These are phyloP conservation scores for Muntiacus muntjak DNA, from an alignment of 2,113 vertebrate genomes.

Conservation along the genomic window DNA sequence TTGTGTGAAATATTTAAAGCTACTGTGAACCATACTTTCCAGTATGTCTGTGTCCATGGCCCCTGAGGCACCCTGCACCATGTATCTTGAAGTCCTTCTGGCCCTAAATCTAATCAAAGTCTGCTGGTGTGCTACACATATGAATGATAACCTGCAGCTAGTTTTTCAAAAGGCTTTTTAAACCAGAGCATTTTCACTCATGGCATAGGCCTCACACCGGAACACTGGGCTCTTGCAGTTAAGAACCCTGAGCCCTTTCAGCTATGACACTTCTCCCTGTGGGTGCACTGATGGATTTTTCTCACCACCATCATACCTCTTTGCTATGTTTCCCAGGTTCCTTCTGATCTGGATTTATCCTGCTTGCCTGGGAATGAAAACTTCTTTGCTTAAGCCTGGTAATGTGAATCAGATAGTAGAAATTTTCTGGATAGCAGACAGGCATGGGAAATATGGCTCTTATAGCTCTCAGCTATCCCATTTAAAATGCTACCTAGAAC, in stretches of 20 bases:
- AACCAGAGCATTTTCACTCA: background rate
- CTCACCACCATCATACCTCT: background rate
- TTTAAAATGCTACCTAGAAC: background rate
- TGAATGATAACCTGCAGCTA: background rate
- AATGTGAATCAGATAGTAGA: background rate
- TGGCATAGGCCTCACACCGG: too few species aligned
- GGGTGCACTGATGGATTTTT: background rate
- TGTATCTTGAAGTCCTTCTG: background rate
- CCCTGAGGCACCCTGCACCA: background rate
- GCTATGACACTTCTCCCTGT: too few species aligned
- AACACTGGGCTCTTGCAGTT: background rate
- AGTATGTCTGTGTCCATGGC: background rate
- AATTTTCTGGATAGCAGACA: background rate
- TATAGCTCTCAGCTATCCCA: background rate
- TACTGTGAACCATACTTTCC: background rate
- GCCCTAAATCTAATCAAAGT: background rate
- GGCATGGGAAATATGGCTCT: background rate
- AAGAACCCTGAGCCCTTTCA: background rate
- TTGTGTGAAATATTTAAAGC: background rate
- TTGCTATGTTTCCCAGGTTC: background rate
- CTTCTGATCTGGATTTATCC: background rate
- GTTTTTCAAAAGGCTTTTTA: background rate
- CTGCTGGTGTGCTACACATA: background rate
- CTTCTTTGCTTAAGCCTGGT: background rate
- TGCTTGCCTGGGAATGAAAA: background rate